Evolutionary conservation across 2,113 vertebrate genomes (phyloP).

Genomic region (Sisor rabdophorus): DNA sequence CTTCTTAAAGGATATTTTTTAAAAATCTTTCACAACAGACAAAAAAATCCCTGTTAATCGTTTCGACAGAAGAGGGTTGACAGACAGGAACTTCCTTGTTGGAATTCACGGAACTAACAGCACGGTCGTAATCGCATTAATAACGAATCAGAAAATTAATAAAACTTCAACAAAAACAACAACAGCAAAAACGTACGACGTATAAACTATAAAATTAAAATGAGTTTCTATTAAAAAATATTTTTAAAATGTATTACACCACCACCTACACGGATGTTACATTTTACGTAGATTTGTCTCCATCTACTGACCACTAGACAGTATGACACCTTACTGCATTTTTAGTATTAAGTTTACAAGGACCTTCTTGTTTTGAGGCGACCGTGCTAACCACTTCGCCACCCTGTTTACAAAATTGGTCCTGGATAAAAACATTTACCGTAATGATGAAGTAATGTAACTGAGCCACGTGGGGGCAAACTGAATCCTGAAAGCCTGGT

Average conservation of each 20-base stretch:
- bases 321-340: background rate
- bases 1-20: background rate
- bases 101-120: background rate
- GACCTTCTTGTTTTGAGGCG: too few relatives aligned
- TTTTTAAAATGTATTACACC: too few relatives aligned
- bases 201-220: too few relatives aligned
- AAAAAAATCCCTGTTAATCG: background rate
- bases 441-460: too few relatives aligned
- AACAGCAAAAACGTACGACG: background rate
- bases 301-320: constrained; percentile 8
- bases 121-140: background rate
- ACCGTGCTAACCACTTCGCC: too few relatives aligned
- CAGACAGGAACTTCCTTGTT: constrained; percentile 32
- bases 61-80: constrained; percentile 2
- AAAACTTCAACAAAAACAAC: background rate
- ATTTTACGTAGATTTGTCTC: background rate
- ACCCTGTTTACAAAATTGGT: too few relatives aligned
- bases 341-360: too few relatives aligned
- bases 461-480: too few relatives aligned
- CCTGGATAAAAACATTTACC: too few relatives aligned
- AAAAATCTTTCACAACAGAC: background rate
- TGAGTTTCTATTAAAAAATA: too few relatives aligned
- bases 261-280: background rate
- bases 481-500: too few relatives aligned
- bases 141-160: background rate